Base-by-base conservation (phyloP, 2,113 vertebrate genomes). In the Cebus imitator region DNA sequence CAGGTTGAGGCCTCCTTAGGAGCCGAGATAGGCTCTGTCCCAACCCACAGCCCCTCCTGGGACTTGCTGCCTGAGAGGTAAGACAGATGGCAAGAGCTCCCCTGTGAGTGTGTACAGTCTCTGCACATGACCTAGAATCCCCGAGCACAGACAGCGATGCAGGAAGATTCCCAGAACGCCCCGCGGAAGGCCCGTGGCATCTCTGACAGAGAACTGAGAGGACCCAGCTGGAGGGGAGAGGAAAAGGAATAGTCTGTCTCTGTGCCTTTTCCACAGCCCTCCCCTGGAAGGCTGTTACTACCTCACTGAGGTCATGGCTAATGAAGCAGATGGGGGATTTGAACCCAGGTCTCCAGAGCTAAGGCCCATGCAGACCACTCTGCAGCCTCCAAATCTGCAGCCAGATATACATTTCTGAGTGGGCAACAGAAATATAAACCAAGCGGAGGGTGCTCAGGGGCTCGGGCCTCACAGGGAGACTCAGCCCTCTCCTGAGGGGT, bases 91-190 rank as follows among this genome's bases (percentile, higher is more conserved):
- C 35, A 16, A 45, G 58, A 11, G 45, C 2, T 17, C 61, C n/a
- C 30, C 48, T 37, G 7, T 30, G 30, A 5, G 12, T 14, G 12
- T 14, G 1, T 17, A 2, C 4, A 0, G 43, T 35, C 23, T 81
- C 7, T 0, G 32, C 64, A 20, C 76, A 3, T 0, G 5, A 45
- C 45, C 45, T 45, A 35, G 35, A 32, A 32, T 23, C 23, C 45
- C 40, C 1, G 23, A 13, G 20, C 23, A 18, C 64, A 82, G 64
- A 81, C 3, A 80, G 30, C 35, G 52, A 83, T 0, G 30, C 30
- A 64, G 45, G 68, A 32, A 12, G 10, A 1, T 66, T 58, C 50
- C 95, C 86, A 73, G 90, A n/a, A 86, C 40, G 30, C 17, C 8
- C 32, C 21, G 13, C 7, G 6, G 32, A 64, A 40, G 37, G 45